Conservation (phyloP, 2,888 invertebrate species). For the Lamellibrachia satsuma region DNA sequence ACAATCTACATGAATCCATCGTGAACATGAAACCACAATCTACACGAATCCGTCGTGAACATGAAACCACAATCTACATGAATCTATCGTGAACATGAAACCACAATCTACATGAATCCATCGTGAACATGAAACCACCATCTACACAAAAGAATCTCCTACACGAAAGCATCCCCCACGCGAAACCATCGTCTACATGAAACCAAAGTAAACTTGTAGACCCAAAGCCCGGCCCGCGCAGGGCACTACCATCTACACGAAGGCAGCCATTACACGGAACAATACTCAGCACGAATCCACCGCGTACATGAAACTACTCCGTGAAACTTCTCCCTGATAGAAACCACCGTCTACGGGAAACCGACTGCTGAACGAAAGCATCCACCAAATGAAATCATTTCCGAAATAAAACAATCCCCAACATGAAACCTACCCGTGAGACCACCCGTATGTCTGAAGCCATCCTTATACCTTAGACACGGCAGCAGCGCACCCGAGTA, state of each 20-base stretch:
- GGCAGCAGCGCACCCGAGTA: background rate
- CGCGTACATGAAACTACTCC: background rate
- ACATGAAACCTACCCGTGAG: background rate
- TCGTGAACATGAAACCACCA: background rate
- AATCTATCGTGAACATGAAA: too few species aligned
- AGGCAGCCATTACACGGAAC: background rate
- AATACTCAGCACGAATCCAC: background rate
- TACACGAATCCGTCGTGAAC: too few species aligned
- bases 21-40: too few species aligned
- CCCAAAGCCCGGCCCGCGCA: too few species aligned
- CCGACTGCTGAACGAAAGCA: background rate
- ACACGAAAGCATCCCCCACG: background rate
- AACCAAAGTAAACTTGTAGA: background rate
- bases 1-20: too few species aligned
- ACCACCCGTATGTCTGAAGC: background rate
- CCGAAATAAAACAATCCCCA: background rate
- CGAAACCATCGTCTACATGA: background rate
- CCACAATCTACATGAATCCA: too few species aligned
- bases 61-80: too few species aligned
- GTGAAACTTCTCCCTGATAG: background rate
- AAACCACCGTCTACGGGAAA: background rate
- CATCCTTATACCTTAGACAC: background rate
- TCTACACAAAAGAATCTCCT: background rate
- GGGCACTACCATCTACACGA: background rate
- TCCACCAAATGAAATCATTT: background rate